Evolutionary conservation across 2,113 vertebrate species (phyloP), one percentile per base, ranked within the genome.

Genomic region (Elaphurus davidianus): DNA sequence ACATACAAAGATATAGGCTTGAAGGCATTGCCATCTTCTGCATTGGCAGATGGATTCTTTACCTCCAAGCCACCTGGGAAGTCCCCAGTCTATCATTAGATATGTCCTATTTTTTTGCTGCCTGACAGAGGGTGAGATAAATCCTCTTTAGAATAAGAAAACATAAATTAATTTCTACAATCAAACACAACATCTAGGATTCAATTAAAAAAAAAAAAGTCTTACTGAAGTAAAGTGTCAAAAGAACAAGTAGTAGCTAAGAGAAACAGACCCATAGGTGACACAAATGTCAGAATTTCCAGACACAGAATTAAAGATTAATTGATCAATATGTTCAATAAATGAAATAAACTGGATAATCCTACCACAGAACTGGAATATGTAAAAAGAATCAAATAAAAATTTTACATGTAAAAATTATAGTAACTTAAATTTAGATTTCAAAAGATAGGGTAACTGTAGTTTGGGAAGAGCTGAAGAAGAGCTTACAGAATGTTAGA

Each of bases 331-430:
- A 81, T 71, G 1, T 88, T 94, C 40, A 95, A 95, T 25, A 92
- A 95, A 52, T 7, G 15, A 91, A 87, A 89, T 2, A 86, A 60
- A 15, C 57, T 33, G 82, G 28, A 74, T 4, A 62, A 57, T 59
- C 54, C 87, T 25, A 55, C 1, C 7, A 59, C 5, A 87, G 0
- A 50, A 89, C 5, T 83, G 7, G 1, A 93, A 93, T 6, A 36
- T 87, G 55, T 30, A 55, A 86, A 90, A 93, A 64, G 23, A 82
- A 90, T n/a, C 17, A 94, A 95, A 95, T 59, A 64, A 76, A 97
- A 90, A 33, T 36, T 64, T 5, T 60, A 92, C 1, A 85, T 62
- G 19, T 87, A 87, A 87, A 93, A 95, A 76, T 12, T 93, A 62
- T 7, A n/a, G 9, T 59, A 60, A 59, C n/a, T 86, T 78, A 85